phyloP scores from a whole-genome alignment of 1,140 invertebrate genomes.

The Calliopsis andreniformis region DNA sequence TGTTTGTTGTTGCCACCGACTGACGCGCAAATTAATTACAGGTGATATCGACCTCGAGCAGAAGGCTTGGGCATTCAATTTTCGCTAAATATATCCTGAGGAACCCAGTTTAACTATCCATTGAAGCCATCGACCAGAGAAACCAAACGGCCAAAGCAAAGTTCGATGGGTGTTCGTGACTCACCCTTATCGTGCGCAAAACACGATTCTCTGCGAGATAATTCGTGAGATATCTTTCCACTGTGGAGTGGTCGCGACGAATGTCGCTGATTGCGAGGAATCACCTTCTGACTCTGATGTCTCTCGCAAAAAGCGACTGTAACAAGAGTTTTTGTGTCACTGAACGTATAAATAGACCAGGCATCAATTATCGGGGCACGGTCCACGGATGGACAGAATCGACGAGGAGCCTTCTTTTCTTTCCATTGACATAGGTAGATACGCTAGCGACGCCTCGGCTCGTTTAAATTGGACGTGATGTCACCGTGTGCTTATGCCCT shows the following conservation, averaged over 20 bases:
- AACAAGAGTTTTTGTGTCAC: slow-evolving; percentile 5
- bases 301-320: not conserved
- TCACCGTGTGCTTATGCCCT: slow-evolving; percentile 54
- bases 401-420: too few relatives aligned
- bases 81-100: not conserved
- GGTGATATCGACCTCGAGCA: not conserved
- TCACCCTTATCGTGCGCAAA: not conserved
- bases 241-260: too few relatives aligned
- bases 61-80: not conserved
- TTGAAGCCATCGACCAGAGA: too few relatives aligned
- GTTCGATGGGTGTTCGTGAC: not conserved
- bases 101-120: too few relatives aligned
- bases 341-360: slow-evolving; percentile 30
- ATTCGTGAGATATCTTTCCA: too few relatives aligned
- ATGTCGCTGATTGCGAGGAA: not conserved
- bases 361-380: slow-evolving; percentile 13
- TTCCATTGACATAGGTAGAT: not conserved
- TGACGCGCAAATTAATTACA: not conserved
- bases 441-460: slow-evolving; percentile 5
- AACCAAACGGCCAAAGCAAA: not conserved
- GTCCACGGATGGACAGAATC: too few relatives aligned
- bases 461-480: slow-evolving; percentile 62
- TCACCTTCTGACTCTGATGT: not conserved
- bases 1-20: not conserved
- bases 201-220: not conserved